These are phyloP conservation scores for Lanius collurio DNA, from an alignment of 2,113 vertebrate species.

Conservation along the genomic window DNA sequence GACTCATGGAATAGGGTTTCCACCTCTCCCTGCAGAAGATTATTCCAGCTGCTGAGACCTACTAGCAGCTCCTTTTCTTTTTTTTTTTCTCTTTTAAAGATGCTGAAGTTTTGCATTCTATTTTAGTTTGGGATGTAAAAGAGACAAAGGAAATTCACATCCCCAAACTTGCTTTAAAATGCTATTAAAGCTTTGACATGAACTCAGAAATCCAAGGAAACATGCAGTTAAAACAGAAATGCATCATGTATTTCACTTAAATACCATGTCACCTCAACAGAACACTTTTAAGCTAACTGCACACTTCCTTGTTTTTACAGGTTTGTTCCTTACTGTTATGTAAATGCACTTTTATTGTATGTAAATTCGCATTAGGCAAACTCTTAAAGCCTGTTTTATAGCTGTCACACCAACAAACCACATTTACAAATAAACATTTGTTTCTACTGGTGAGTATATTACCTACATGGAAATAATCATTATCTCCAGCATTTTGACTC, in stretches of 20 bases:
- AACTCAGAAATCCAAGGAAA: not conserved
- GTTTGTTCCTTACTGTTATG: slow-evolving; percentile 1
- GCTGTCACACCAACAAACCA: not conserved
- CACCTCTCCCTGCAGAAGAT: slow-evolving; percentile 4
- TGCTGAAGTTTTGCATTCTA: not conserved
- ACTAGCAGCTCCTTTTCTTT: not conserved
- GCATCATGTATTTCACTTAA: not conserved
- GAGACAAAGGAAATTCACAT: not conserved
- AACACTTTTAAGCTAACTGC: not conserved
- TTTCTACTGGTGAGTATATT: not conserved
- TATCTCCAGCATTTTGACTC: not conserved
- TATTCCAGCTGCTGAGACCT: slow-evolving; percentile 28
- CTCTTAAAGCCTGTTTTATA: not conserved
- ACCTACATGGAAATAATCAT: not conserved
- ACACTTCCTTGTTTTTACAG: not conserved
- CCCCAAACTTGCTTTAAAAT: not conserved
- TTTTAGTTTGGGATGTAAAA: slow-evolving; percentile 12
- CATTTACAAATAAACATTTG: slow-evolving; percentile 31
- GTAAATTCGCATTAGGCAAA: slow-evolving; percentile 3
- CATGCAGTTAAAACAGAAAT: not conserved
- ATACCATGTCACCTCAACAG: accelerated
- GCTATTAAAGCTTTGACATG: not conserved
- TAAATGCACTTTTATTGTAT: slow-evolving; percentile 21
- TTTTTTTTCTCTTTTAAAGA: not conserved
- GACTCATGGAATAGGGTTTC: slow-evolving; percentile 55